phyloP scores from a whole-genome alignment of 2,113 vertebrate species.

The Eolophus roseicapilla region DNA sequence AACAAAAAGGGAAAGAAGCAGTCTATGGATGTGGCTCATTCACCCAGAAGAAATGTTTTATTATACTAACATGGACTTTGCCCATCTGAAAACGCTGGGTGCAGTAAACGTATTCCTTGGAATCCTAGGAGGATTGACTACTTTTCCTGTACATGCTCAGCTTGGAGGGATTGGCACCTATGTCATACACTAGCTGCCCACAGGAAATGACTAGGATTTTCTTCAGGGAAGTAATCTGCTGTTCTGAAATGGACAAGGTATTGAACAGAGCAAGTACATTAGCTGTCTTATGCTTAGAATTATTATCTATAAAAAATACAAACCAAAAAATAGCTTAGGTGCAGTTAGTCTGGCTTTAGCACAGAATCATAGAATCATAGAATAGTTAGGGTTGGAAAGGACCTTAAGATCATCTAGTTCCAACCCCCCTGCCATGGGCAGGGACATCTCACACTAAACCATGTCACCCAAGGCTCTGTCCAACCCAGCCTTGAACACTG shows the following conservation, averaged over 20 bases:
- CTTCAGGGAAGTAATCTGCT: not conserved
- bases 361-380: not conserved
- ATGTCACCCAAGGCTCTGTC: too few species aligned
- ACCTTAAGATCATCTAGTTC: too few species aligned
- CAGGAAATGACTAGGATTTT: not conserved
- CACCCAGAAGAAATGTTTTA: not conserved
- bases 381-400: too few species aligned
- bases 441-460: too few species aligned
- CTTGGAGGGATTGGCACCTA: not conserved
- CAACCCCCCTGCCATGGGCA: too few species aligned
- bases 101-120: not conserved
- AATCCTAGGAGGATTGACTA: not conserved
- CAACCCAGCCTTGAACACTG: too few species aligned
- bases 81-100: not conserved
- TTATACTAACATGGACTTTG: not conserved
- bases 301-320: not conserved
- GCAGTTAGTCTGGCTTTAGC: not conserved
- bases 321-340: not conserved
- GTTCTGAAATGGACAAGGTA: not conserved
- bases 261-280: not conserved
- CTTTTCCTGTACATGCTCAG: not conserved
- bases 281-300: not conserved
- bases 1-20: conserved; percentile 13
- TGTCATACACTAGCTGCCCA: not conserved
- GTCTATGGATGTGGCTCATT: not conserved